phyloP scores from a whole-genome alignment of 2,888 invertebrate genomes.

The Hypomecis punctinalis region DNA sequence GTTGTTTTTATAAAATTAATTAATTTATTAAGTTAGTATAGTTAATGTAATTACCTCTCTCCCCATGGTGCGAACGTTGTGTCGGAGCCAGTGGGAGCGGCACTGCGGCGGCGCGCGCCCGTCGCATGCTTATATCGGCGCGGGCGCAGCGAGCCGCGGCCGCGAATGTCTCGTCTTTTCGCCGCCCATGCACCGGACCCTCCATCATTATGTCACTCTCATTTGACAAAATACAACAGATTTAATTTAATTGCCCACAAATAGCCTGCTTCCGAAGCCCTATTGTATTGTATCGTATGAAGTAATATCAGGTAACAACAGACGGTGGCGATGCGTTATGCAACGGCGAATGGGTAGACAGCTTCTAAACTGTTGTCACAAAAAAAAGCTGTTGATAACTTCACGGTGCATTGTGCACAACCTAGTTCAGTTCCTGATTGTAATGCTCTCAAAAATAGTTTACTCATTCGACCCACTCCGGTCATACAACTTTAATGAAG shows the following conservation, averaged over 20 bases:
- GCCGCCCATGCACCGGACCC: slow-evolving; percentile 48
- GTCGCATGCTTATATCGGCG: slow-evolving; percentile 67
- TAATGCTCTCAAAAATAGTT: neutral
- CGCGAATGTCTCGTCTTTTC: slow-evolving; percentile 48
- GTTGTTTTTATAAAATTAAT: neutral
- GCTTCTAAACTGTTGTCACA: slow-evolving; percentile 38
- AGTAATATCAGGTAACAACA: slow-evolving; percentile 41
- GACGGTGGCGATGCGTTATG: slow-evolving; percentile 50
- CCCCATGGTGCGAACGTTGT: slow-evolving; percentile 70
- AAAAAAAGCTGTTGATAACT: slow-evolving; percentile 44
- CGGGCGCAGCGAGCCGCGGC: slow-evolving; percentile 48
- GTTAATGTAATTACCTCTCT: slow-evolving; percentile 66
- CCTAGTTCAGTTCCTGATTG: slow-evolving; percentile 5
- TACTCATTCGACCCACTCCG: neutral
- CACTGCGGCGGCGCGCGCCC: slow-evolving; percentile 69
- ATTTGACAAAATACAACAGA: slow-evolving; percentile 44
- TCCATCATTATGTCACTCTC: slow-evolving; percentile 62
- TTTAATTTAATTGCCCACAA: slow-evolving; percentile 50
- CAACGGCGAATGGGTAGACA: slow-evolving; percentile 48
- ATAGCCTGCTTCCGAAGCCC: slow-evolving; percentile 54
- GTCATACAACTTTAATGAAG: neutral
- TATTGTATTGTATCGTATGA: slow-evolving; percentile 35
- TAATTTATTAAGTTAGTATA: neutral
- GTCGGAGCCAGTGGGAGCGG: slow-evolving; percentile 66
- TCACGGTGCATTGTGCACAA: slow-evolving; percentile 42